phyloP scores from a whole-genome alignment of 2,113 vertebrate species.

The Diadophis punctatus region DNA sequence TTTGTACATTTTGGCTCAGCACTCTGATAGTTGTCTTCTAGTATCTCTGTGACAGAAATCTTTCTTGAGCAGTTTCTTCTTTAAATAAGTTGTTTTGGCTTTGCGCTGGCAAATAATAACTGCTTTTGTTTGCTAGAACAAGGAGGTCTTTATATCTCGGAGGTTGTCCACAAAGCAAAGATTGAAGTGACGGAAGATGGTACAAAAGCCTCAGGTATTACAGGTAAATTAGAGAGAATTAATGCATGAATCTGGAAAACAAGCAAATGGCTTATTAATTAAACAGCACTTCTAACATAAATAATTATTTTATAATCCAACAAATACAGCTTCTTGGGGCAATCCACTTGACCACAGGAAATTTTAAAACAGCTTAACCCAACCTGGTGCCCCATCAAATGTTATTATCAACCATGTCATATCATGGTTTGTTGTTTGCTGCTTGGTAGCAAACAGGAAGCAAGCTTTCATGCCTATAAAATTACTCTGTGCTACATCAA shows the following conservation, averaged over 20 bases:
- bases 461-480: not conserved
- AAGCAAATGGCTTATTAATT: not conserved
- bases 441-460: not conserved
- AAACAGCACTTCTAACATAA: not conserved
- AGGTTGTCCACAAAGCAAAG: conserved; percentile 82
- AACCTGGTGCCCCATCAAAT: not conserved
- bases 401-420: not conserved
- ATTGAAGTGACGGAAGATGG: conserved; percentile 86
- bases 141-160: conserved; percentile 80
- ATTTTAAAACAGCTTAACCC: not conserved
- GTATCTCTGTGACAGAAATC: not conserved
- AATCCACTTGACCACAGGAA: not conserved
- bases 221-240: conserved; percentile 67
- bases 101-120: fast-evolving
- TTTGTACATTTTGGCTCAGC: not conserved
- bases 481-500: not conserved
- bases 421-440: not conserved
- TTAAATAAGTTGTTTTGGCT: not conserved
- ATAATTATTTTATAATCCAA: not conserved
- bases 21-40: not conserved
- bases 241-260: not conserved
- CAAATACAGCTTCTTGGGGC: not conserved
- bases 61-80: not conserved
- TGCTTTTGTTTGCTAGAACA: conserved; percentile 64
- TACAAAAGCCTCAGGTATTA: conserved; percentile 78